These are phyloP conservation scores for Limnephilus rhombicus DNA, from an alignment of 2,888 invertebrate species.

Conservation along the genomic window DNA sequence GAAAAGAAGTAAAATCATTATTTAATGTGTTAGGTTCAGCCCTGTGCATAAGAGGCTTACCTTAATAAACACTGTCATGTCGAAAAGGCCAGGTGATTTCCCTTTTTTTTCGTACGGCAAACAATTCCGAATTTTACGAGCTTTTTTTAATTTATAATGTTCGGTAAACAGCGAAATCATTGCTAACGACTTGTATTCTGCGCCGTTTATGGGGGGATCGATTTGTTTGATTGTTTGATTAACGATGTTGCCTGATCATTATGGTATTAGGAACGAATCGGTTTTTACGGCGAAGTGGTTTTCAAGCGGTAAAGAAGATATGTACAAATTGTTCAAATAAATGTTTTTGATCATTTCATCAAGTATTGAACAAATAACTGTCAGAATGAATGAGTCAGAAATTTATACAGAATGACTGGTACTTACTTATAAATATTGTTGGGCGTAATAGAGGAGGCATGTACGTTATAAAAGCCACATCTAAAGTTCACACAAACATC, in stretches of 20 bases:
- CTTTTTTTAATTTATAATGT: background rate
- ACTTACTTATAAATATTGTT: background rate
- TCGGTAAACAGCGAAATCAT: background rate
- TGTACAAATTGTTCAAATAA: background rate
- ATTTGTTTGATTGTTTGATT: background rate
- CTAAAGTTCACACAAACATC: no score
- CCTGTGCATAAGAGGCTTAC: background rate
- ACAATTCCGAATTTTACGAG: background rate
- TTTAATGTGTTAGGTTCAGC: background rate
- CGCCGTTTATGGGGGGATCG: background rate
- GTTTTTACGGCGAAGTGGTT: background rate
- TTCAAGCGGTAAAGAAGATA: background rate
- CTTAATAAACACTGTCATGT: background rate
- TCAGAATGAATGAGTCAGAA: no score
- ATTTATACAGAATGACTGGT: background rate
- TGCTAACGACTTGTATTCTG: background rate
- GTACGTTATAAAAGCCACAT: no score
- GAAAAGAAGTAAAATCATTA: no score
- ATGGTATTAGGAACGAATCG: background rate
- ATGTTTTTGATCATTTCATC: constrained; percentile 1
- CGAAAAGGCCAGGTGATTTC: background rate
- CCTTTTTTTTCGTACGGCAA: background rate
- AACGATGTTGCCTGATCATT: background rate
- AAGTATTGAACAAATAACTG: background rate
- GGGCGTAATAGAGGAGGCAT: background rate